phyloP scores from a whole-genome alignment of 2,113 vertebrate species.

The Brachypteracias leptosomus region DNA sequence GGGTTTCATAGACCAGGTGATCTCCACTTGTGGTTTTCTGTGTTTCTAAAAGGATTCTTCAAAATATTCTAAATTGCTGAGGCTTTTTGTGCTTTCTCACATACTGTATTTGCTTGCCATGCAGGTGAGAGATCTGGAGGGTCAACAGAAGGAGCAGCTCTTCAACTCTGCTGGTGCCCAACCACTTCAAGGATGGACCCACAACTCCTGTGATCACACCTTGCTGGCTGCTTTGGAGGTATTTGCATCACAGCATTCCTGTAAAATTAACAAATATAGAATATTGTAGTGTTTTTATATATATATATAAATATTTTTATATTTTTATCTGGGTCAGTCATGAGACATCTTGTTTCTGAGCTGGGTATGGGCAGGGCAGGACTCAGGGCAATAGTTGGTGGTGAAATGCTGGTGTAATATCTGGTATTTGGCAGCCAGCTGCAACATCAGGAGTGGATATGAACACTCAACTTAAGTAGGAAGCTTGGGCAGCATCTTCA shows the following conservation, averaged over 20 bases:
- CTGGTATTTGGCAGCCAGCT: rapidly evolving
- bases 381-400: not conserved
- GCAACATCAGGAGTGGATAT: not conserved
- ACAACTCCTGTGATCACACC: not conserved
- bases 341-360: not conserved
- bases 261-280: not conserved
- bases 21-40: not conserved
- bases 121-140: not conserved
- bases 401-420: not conserved
- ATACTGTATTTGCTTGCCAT: not conserved
- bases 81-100: not conserved
- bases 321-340: not conserved
- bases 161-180: not conserved
- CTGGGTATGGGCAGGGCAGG: not conserved
- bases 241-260: not conserved
- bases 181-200: not conserved
- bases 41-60: not conserved
- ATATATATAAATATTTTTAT: no score
- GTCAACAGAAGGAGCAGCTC: not conserved
- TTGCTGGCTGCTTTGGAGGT: not conserved
- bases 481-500: not conserved
- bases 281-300: not conserved
- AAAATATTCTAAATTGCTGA: not conserved
- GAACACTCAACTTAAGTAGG: not conserved
- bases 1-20: rapidly evolving